Evolutionary conservation across 2,797 vertebrate genomes (phyloP).

Genomic region (Myotis findleyi): DNA sequence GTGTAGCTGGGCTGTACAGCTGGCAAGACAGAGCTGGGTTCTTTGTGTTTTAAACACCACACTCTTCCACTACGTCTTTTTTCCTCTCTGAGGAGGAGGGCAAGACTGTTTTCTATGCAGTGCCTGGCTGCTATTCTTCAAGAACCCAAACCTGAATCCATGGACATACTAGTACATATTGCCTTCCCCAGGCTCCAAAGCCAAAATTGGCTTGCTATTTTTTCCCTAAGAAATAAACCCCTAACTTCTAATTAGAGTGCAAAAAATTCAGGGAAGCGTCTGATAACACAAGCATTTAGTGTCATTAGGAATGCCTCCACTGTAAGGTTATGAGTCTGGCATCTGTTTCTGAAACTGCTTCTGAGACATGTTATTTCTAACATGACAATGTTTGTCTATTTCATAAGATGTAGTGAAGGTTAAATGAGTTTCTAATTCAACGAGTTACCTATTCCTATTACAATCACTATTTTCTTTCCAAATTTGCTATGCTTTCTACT

Average conservation of each 20-base stretch:
- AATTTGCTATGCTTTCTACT: neutral
- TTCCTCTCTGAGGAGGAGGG: neutral
- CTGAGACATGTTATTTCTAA: slow-evolving; percentile 8
- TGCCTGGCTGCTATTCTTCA: neutral
- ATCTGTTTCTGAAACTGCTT: slow-evolving; percentile 31
- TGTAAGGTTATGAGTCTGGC: neutral
- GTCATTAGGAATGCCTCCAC: neutral
- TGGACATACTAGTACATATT: neutral
- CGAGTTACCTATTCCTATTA: neutral
- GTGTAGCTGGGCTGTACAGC: neutral
- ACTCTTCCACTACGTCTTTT: neutral
- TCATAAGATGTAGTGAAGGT: neutral
- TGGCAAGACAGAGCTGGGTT: neutral
- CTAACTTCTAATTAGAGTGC: neutral
- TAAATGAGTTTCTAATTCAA: neutral
- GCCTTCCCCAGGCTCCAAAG: neutral
- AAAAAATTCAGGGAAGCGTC: neutral
- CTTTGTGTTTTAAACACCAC: neutral
- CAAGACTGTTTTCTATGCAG: neutral
- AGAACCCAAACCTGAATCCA: neutral
- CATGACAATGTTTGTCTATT: neutral
- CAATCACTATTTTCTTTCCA: neutral
- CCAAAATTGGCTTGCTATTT: neutral
- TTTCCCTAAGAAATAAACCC: neutral
- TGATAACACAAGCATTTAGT: neutral